Base-by-base conservation (phyloP, 64 coral and sea anemone genomes). In the Actinia tenebrosa region DNA sequence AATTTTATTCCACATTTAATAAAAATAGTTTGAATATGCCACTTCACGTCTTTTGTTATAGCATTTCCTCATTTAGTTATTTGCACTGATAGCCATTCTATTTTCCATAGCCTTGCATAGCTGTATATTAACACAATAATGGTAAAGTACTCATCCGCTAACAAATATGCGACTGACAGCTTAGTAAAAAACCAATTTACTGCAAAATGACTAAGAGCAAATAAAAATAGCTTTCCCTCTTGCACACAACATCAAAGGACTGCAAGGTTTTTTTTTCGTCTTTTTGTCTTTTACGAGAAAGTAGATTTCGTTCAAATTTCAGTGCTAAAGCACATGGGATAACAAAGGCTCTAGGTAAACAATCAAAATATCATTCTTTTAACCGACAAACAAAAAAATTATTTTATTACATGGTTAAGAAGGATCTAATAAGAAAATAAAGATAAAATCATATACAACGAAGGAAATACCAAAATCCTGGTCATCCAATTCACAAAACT, bases 261-360 rank as follows among this genome's bases (percentile, higher is more conserved):
- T n/a, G 15, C 56, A 58, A 58, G 56, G 56, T 0, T 16, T 14
- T 37, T 14, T 37, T 6, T 58, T 58, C 15, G 56, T 58, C 56
- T 58, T 58, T 58, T 58, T 58, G 10, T 58, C 56, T 10, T 37
- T 58, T 58, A 58, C 10, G 56, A 58, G 56, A 58, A 58, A 58
- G 56, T 58, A 14, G 15, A 30, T 42, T 75, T 75, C 25, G 69
- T 42, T 75, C 42, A 14, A 30, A 37, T 30, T 75, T 42, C 10
- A 69, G 20, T 8, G 47, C 47, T 8, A 69, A 89, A 86, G 84
- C 89, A 91, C 89, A 91, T 91, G 89, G 68, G 84, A 22, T 86
- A 19, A 91, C 89, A 91, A 91, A 86, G 55, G 58, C 71, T 79
- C 56, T 9, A 89, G 52, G 56, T 77, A 91, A 91, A 75, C 89